A percentile compares a stretch with the other conserved stretches of the same genome.
Evolutionary conservation across 2,888 invertebrate genomes (phyloP).

Genomic region (Phasia obesa): DNA sequence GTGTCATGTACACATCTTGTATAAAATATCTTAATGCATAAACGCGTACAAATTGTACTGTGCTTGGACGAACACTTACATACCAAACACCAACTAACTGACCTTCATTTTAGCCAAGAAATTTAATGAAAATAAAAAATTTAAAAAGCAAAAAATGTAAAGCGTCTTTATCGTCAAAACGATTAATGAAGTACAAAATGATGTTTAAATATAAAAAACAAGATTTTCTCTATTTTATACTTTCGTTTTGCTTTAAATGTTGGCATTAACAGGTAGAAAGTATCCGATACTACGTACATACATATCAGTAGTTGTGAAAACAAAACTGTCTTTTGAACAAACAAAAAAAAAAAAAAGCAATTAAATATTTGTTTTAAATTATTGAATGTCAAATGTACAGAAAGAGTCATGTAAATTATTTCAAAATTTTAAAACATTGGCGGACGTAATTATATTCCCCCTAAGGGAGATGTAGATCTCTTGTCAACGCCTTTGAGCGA

Average conservation of each 20-base stretch:
- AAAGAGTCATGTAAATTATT: too few species aligned
- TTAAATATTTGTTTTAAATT: too few species aligned
- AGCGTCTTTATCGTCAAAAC: constrained; percentile 53
- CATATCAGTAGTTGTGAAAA: not conserved
- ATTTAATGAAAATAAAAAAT: not conserved
- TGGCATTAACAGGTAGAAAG: constrained; percentile 1
- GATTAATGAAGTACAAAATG: constrained; percentile 63
- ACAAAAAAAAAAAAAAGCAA: too few species aligned
- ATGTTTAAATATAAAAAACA: constrained; percentile 50
- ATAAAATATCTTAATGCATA: constrained; percentile 66
- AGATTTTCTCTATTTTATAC: not conserved
- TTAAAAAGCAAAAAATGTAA: constrained; percentile 42
- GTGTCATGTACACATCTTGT: constrained; percentile 66
- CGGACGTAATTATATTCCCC: too few species aligned
- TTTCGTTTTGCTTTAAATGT: constrained; percentile 4
- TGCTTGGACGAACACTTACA: constrained; percentile 3
- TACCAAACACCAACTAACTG: not conserved
- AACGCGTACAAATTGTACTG: constrained; percentile 13
- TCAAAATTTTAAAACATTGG: too few species aligned
- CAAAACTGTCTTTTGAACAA: not conserved
- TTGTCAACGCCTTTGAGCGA: too few species aligned
- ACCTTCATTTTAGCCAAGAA: constrained; percentile 8
- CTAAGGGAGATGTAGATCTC: too few species aligned
- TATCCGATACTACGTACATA: not conserved
- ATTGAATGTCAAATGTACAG: too few species aligned